Evolutionary conservation across 2,113 vertebrate species (phyloP), one percentile per base, ranked within the genome.

Genomic region (Caranx ignobilis): DNA sequence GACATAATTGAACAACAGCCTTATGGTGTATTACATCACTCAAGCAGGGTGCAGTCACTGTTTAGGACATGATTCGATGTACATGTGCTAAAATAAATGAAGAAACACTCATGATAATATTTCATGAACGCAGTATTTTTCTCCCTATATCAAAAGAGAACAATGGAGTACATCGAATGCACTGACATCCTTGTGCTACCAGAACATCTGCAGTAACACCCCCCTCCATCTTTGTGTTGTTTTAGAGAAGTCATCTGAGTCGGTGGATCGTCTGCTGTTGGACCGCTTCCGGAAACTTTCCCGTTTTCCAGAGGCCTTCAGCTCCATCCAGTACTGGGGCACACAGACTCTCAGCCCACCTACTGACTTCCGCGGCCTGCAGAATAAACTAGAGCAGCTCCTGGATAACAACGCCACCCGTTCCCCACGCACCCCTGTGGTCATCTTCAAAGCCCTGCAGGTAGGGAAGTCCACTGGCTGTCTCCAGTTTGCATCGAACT

Each of bases 401-500:
- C 91, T 98, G 59, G 96, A 97, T 81, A 98, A 97, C 91, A 98
- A 97, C 48, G 96, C 96, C 32, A 98, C 97, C 21, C 96, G 97
- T 6, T 98, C 97, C 66, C 97, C 97, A 60, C 94, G 97, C 35
- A 95, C 96, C 65, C 97, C 97, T 0, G 94, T 95, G 6, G 96
- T 98, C 92, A 96, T 98, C 93, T 98, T 96, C 91, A 98, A 98
- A 94, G 97, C 97, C 47, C 94, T 98, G 65, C 96, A 97, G 95
- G 97, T 97, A 91, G 88, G 94, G 11, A 34, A 19, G 50, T 41
- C 55, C 8, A n/a, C 16, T 9, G 35, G 37, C 7, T 26, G 26
- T 26, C 71, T 65, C 74, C 83, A 81, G 83, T 62, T 71, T 11
- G 61, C 34, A 35, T 10, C 82, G 88, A 18, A 48, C 76, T 55